phyloP scores from a whole-genome alignment of 2,888 invertebrate genomes.

The Synanthedon myopaeformis region DNA sequence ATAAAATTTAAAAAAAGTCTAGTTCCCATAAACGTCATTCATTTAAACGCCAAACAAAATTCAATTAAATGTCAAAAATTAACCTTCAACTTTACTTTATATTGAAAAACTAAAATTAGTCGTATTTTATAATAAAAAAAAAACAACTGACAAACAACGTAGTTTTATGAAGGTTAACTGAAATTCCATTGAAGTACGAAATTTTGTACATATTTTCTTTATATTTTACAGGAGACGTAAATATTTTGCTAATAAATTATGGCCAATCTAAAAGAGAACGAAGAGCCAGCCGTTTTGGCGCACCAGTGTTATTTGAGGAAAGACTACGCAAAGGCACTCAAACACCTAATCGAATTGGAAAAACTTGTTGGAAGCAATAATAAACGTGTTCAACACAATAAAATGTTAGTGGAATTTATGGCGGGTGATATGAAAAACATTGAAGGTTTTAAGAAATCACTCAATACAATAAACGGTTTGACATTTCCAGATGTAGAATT shows the following conservation, averaged over 20 bases:
- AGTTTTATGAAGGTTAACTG: background rate
- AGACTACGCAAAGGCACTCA: conserved; percentile 72
- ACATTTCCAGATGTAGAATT: conserved; percentile 51
- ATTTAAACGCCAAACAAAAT: too few species aligned
- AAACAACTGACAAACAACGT: background rate
- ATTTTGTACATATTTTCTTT: background rate
- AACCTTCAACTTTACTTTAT: too few species aligned
- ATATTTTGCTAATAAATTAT: conserved; percentile 14
- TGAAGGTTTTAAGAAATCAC: conserved; percentile 76
- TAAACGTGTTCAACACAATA: conserved; percentile 84
- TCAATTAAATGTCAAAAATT: too few species aligned
- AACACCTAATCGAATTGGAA: conserved; percentile 75
- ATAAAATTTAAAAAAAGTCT: too few species aligned
- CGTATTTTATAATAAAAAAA: too few species aligned
- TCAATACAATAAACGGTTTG: conserved; percentile 73
- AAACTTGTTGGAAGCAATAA: conserved; percentile 70
- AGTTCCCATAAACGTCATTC: too few species aligned
- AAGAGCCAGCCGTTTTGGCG: conserved; percentile 72
- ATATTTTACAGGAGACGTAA: background rate
- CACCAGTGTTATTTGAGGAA: conserved; percentile 73
- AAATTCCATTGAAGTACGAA: background rate
- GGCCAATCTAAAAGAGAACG: conserved; percentile 39
- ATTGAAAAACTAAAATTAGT: too few species aligned
- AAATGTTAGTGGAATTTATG: conserved; percentile 85
- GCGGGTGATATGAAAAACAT: conserved; percentile 79